These are phyloP conservation scores for Mactromeris polynyma DNA, from an alignment of 2,888 invertebrate genomes.

Conservation along the genomic window DNA sequence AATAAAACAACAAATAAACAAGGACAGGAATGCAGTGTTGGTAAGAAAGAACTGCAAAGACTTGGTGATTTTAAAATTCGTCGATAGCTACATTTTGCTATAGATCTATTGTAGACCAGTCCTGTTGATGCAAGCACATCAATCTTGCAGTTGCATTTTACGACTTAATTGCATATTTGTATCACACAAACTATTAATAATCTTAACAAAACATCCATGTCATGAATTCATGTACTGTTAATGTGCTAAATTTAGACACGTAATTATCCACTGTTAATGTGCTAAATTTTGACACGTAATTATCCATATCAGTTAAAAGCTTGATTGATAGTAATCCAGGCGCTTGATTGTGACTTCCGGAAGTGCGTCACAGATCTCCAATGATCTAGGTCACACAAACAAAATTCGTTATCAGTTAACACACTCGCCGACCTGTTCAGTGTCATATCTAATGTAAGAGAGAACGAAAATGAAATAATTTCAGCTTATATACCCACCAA, in stretches of 20 bases:
- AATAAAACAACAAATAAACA: not conserved
- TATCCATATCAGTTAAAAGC: constrained; percentile 19
- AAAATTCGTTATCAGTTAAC: not conserved
- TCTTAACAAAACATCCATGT: constrained; percentile 3
- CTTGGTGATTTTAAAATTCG: not conserved
- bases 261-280: not conserved
- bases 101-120: not conserved
- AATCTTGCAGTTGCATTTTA: not conserved
- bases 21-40: not conserved
- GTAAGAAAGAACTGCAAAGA: not conserved
- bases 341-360: constrained; percentile 24
- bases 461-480: constrained; percentile 1
- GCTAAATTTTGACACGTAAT: constrained; percentile 22
- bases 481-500: constrained; percentile 20
- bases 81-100: not conserved
- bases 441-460: constrained; percentile 17
- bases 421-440: not conserved
- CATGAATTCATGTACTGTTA: not conserved
- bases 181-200: not conserved
- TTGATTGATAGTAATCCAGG: constrained; percentile 27
- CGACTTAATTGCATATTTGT: not conserved
- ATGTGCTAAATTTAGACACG: constrained; percentile 22
- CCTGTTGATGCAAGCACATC: not conserved
- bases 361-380: constrained; percentile 4
- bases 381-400: not conserved